Percentiles rank a stretch among this genome's conserved stretches.
Evolutionary conservation across 2,113 vertebrate species (phyloP).

Genomic region (Xiphorhynchus elegans): DNA sequence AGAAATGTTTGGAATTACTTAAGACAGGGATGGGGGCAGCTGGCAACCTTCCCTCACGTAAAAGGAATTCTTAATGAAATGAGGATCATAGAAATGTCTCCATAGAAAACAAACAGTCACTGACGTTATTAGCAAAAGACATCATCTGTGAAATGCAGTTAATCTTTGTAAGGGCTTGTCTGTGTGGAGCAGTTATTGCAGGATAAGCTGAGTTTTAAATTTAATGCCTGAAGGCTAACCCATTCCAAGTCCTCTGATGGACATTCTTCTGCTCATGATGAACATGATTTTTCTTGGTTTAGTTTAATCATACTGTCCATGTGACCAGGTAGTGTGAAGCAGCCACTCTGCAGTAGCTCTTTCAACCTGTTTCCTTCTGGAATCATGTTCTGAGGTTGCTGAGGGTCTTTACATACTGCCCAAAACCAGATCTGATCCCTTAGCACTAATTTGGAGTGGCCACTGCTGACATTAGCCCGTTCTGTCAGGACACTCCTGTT

Average conservation of each 20-base stretch:
- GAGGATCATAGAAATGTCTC: constrained; percentile 13
- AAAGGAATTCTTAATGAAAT: constrained; percentile 28
- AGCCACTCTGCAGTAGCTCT: background rate
- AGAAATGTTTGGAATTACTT: constrained; percentile 19
- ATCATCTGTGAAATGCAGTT: constrained; percentile 35
- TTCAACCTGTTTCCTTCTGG: background rate
- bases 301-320: background rate
- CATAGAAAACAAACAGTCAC: constrained; percentile 21
- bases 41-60: background rate
- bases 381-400: background rate
- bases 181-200: background rate
- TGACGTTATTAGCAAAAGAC: constrained; percentile 35
- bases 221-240: background rate
- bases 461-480: background rate
- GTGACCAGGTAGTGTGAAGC: background rate
- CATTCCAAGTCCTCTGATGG: background rate
- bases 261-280: background rate
- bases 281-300: background rate
- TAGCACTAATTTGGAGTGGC: background rate
- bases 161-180: background rate
- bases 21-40: rapidly evolving
- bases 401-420: background rate
- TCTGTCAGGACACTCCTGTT: background rate
- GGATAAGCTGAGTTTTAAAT: background rate
- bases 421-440: background rate